Conservation (phyloP, 1,140 invertebrate genomes). For the Frieseomelitta varia region DNA sequence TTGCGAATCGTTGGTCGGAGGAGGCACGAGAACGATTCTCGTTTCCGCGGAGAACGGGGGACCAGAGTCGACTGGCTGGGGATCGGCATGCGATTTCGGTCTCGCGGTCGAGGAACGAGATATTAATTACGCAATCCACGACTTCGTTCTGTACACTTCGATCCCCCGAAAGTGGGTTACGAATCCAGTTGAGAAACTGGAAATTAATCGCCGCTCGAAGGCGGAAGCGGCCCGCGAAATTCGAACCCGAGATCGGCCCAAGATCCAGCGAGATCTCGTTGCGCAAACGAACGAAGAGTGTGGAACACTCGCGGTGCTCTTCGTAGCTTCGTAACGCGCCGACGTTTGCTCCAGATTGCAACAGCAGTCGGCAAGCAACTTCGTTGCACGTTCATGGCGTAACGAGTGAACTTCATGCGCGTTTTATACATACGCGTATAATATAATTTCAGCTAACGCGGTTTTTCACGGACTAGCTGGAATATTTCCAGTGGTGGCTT, state of each 20-base stretch:
- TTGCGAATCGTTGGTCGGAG: constrained; percentile 75
- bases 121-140: too few species aligned
- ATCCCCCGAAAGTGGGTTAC: too few species aligned
- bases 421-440: background rate
- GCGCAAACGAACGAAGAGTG: constrained; percentile 53
- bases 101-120: too few species aligned
- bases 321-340: constrained; percentile 31
- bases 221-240: background rate
- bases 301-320: constrained; percentile 28
- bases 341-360: constrained; percentile 64
- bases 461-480: constrained; percentile 40
- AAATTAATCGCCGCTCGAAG: background rate
- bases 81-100: too few species aligned
- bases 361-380: constrained; percentile 31
- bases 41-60: too few species aligned
- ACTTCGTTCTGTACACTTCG: too few species aligned
- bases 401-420: constrained; percentile 30
- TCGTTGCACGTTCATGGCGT: background rate
- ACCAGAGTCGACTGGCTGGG: too few species aligned
- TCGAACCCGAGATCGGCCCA: constrained; percentile 5
- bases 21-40: background rate
- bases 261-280: constrained; percentile 34
- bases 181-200: too few species aligned
- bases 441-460: too few species aligned
- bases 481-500: constrained; percentile 33